Evolutionary conservation across 2,888 invertebrate species (phyloP), one percentile per base, ranked within the genome.

Genomic region (Neoitamus cyanurus): DNA sequence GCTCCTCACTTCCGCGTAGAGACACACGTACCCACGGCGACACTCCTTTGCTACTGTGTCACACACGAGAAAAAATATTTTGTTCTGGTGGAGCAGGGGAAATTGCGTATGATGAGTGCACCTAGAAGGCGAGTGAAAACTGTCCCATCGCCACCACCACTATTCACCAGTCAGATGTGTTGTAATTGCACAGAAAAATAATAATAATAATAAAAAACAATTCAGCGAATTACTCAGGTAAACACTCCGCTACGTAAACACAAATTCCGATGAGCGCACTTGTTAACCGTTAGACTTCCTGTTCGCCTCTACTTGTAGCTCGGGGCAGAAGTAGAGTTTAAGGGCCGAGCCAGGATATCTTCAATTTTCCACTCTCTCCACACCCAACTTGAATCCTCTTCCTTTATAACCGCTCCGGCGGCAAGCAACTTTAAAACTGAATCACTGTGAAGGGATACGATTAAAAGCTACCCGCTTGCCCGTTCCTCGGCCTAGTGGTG

Each of bases 401-500:
- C 82, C 85, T 82, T 82, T 82, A 69, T 82, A 84, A 82, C 85
- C 82, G 84, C 73, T 85, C 84, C 84, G 73, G 84, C 72, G 82
- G 84, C 84, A 82, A 84, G 84, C 42, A 82, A 82, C 36, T 82
- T 82, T 28, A 28, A 28, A 82, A 82, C 82, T 82, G 69, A 82
- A 69, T 69, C 82, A 78, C 69, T 82, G 36, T 36, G 58, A 84
- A 84, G 84, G 84, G 80, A 85, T 84, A 84, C 84, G 75, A 84
- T 58, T 36, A 72, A 58, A 68, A 34, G 68, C 20, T 78, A 82
- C 85, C 83, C 75, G 78, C 68, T 80, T 68, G 58, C 58, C 58
- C 72, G 68, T 69, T 75, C 75, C 42, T 48, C 75, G 48, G 83
- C 37, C 77, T 78, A 42, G 78, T 69, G 78, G 36, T 72, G 73